phyloP scores from a whole-genome alignment of 2,888 invertebrate genomes.

The Euzetes globulus region DNA sequence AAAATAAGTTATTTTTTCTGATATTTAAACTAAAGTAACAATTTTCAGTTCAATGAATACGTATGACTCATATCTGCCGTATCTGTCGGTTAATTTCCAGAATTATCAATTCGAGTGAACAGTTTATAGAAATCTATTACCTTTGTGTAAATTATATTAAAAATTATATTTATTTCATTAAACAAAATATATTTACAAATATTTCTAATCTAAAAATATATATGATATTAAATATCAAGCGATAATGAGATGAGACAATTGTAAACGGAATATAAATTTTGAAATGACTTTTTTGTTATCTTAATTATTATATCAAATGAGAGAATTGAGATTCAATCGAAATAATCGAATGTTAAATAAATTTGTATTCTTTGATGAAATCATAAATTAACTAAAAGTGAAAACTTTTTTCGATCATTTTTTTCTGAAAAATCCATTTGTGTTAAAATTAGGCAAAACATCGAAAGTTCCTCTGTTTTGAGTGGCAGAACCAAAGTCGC shows the following conservation, averaged over 20 bases:
- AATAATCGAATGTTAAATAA: not conserved
- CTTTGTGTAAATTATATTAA: not conserved
- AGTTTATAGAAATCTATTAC: not conserved
- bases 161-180: not conserved
- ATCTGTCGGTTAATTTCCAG: too few species aligned
- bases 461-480: constrained; percentile 12
- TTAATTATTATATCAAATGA: too few species aligned
- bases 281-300: too few species aligned
- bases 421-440: not conserved
- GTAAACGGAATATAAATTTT: not conserved
- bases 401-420: not conserved
- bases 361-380: not conserved
- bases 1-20: not conserved
- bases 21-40: not conserved
- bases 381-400: not conserved
- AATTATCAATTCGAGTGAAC: not conserved
- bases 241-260: not conserved
- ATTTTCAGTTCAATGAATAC: not conserved
- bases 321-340: not conserved
- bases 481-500: constrained; percentile 13
- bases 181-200: not conserved
- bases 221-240: too few species aligned
- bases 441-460: not conserved
- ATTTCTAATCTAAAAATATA: not conserved
- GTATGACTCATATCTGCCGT: not conserved